A percentile compares a stretch with the other conserved stretches of the same genome.
Evolutionary conservation across 1,140 invertebrate species (phyloP).

Genomic region (Wiebesia pumilae): DNA sequence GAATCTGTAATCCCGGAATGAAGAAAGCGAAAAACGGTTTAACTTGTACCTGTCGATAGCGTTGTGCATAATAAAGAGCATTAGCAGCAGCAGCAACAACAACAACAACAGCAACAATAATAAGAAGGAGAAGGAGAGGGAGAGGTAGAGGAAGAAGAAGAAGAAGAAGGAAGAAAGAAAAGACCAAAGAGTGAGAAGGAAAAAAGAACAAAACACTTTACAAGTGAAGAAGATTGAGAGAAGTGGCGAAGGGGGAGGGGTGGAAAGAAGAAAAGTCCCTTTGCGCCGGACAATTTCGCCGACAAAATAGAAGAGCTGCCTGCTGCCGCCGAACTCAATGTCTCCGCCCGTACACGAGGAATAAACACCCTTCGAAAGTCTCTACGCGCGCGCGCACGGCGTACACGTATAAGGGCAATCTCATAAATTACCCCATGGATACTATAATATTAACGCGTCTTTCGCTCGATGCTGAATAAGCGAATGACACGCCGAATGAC

Average conservation of each 20-base stretch:
- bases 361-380: conserved; percentile 47
- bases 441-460: conserved; percentile 41
- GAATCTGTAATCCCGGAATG: background rate
- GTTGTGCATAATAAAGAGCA: background rate
- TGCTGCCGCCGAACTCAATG: background rate
- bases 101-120: conserved; percentile 15
- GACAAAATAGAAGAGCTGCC: conserved; percentile 58
- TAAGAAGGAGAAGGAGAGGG: background rate
- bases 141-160: background rate
- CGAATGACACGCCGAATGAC: conserved; percentile 48
- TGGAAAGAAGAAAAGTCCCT: conserved; percentile 44
- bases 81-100: too few species aligned
- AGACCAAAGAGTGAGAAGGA: background rate
- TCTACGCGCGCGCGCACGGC: background rate
- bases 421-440: conserved; percentile 64
- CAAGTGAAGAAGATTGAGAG: background rate
- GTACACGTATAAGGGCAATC: conserved; percentile 54
- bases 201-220: conserved; percentile 9
- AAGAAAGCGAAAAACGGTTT: background rate
- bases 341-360: conserved; percentile 19
- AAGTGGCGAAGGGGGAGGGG: background rate
- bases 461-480: conserved; percentile 13
- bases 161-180: too few species aligned
- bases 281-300: conserved; percentile 59
- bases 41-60: background rate